These are phyloP conservation scores for Alectoris magna DNA, from an alignment of 2,797 vertebrate genomes.

Conservation along the genomic window DNA sequence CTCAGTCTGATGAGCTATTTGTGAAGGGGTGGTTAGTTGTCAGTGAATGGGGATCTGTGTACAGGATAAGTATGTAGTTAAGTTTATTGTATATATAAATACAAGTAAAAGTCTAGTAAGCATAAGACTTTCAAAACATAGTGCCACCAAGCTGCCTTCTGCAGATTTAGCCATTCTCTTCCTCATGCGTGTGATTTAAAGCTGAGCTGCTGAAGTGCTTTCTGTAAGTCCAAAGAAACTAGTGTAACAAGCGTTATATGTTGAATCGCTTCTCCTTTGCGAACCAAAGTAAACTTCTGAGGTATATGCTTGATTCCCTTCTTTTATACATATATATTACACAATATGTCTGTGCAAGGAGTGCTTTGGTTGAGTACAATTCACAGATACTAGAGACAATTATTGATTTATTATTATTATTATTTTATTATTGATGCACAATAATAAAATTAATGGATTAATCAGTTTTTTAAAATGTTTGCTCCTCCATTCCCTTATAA, in stretches of 20 bases:
- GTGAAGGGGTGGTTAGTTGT: not conserved
- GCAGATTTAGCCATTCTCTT: not conserved
- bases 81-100: not conserved
- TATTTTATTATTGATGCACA: not conserved
- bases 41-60: fast-evolving
- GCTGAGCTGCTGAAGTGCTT: not conserved
- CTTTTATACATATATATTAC: not conserved
- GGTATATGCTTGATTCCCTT: not conserved
- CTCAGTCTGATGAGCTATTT: not conserved
- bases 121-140: not conserved
- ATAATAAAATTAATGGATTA: not conserved
- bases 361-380: not conserved
- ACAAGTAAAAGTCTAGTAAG: not conserved
- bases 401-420: too few relatives aligned
- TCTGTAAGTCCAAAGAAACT: not conserved
- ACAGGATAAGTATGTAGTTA: not conserved
- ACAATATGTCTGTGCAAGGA: not conserved
- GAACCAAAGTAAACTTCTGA: not conserved
- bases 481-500: not conserved
- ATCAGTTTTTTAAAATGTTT: not conserved
- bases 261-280: not conserved
- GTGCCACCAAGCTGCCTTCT: too few relatives aligned
- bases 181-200: not conserved
- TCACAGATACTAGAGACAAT: not conserved
- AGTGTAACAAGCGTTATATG: not conserved